A percentile compares a stretch with the other conserved stretches of the same genome.
These are phyloP conservation scores for Apodemus agrarius DNA, from an alignment of 2,797 vertebrate species.

Conservation along the genomic window DNA sequence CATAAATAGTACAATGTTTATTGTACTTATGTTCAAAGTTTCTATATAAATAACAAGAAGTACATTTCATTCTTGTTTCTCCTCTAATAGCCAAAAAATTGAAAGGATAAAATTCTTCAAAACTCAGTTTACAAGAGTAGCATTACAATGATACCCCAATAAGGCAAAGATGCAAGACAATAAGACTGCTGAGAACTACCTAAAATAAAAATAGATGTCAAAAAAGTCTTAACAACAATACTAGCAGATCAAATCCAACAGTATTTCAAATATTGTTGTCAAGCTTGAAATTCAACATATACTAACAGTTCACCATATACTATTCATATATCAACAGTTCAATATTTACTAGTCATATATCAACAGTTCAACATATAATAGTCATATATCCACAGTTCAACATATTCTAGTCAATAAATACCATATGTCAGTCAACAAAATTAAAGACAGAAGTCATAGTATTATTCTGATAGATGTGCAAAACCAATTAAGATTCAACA, in stretches of 20 bases:
- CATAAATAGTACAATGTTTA: not conserved
- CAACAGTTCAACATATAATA: not conserved
- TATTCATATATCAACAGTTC: no score
- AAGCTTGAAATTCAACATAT: not conserved
- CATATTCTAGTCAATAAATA: not conserved
- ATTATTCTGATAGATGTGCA: not conserved
- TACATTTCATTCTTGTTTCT: not conserved
- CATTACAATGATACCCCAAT: not conserved
- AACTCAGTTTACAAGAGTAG: not conserved
- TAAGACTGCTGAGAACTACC: not conserved
- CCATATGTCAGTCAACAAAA: not conserved
- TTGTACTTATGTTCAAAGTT: not conserved
- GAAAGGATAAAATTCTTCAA: not conserved
- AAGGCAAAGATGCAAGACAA: not conserved
- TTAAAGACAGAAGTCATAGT: not conserved
- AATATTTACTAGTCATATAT: no score
- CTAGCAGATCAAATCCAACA: not conserved
- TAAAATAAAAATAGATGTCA: not conserved
- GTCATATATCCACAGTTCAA: not conserved
- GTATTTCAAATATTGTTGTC: not conserved
- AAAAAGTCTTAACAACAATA: not conserved
- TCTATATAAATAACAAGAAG: not conserved
- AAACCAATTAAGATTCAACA: not conserved
- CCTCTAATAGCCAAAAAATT: not conserved
- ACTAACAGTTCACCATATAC: no score